Conservation (phyloP, 1,140 invertebrate species). For the Caerostris extrusa region DNA sequence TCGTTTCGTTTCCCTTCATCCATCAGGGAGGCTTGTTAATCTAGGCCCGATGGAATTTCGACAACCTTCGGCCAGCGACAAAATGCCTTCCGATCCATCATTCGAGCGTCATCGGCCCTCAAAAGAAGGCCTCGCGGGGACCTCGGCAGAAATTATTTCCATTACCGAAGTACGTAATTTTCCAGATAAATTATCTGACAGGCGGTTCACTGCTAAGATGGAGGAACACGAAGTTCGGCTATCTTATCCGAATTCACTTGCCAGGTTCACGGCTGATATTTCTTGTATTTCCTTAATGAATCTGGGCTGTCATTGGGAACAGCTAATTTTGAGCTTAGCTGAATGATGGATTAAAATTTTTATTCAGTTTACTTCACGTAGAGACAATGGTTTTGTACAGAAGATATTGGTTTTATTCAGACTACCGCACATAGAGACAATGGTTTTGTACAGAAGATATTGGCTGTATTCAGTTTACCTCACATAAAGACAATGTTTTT, state of each 20-base stretch:
- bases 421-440: too few species aligned
- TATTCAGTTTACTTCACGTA: too few species aligned
- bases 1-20: slow-evolving; percentile 21
- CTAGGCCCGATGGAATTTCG: slow-evolving; percentile 25
- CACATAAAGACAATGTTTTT: too few species aligned
- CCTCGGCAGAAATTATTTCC: slow-evolving; percentile 44
- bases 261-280: too few species aligned
- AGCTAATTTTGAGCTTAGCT: background rate
- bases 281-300: background rate
- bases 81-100: slow-evolving; percentile 41
- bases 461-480: too few species aligned
- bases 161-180: slow-evolving; percentile 36
- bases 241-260: background rate
- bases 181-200: slow-evolving; percentile 47
- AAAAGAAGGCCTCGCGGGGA: background rate
- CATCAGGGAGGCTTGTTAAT: slow-evolving; percentile 42
- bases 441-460: too few species aligned
- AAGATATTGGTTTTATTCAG: too few species aligned
- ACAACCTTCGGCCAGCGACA: slow-evolving; percentile 53
- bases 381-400: too few species aligned
- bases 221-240: background rate
- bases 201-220: background rate
- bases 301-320: background rate
- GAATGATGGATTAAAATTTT: too few species aligned
- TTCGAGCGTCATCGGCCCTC: slow-evolving; percentile 24